phyloP scores from a whole-genome alignment of 2,113 vertebrate genomes.

The Seriola aureovittata region DNA sequence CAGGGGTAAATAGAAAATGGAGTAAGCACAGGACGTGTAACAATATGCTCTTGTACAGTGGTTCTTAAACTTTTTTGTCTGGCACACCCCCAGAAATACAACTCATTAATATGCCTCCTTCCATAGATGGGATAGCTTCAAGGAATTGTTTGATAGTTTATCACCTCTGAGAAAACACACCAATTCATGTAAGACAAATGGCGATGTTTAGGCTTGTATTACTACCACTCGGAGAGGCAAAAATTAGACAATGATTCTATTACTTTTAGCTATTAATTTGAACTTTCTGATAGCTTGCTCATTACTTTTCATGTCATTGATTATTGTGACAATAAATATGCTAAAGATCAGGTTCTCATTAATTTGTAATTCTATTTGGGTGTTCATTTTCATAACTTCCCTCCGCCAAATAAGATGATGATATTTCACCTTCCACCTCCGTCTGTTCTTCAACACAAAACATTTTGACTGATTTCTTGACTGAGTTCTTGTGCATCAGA shows the following conservation, averaged over 20 bases:
- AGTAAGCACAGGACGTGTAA: background rate
- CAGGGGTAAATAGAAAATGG: background rate
- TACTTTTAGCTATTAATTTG: background rate
- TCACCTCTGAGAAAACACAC: too few species aligned
- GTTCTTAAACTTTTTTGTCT: background rate
- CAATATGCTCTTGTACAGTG: background rate
- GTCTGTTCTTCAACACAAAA: background rate
- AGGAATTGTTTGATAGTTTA: too few species aligned
- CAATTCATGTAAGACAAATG: too few species aligned
- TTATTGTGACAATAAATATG: background rate
- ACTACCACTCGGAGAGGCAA: too few species aligned
- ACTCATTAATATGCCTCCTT: background rate
- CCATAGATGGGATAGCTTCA: too few species aligned
- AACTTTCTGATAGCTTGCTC: background rate
- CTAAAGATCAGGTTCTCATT: background rate
- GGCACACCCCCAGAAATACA: too few species aligned
- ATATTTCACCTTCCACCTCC: background rate
- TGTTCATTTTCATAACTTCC: background rate
- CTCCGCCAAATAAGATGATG: background rate
- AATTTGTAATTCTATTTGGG: background rate
- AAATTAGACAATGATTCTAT: too few species aligned
- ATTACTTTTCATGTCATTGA: background rate
- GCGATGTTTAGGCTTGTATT: too few species aligned
- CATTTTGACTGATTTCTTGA: background rate
- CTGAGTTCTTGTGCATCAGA: background rate